Evolutionary conservation across 2,113 vertebrate species (phyloP), one percentile per base, ranked within the genome.

Genomic region (Nanorana parkeri): DNA sequence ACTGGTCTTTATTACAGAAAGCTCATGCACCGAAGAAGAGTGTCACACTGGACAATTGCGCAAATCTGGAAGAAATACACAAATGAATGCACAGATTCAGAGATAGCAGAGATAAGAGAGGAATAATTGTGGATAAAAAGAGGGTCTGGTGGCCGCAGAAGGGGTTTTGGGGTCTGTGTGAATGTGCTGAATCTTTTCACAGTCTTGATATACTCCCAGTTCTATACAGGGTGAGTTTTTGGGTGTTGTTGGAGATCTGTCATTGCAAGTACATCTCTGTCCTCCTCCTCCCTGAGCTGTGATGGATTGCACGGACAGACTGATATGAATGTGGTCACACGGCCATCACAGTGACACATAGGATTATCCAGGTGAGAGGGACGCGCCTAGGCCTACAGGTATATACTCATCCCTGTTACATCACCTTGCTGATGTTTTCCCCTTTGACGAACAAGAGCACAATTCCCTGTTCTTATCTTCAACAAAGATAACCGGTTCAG

Each of bases 351-450:
- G 2, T 47, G 11, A 47, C 41, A 41, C 10, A 36, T 36, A 41
- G 5, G 10, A 41, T 47, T 13, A 47, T 11, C 21, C 15, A 17
- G 63, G 51, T 21, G 4, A 47, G 24, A 7, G 16, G 65, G 16
- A 51, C 20, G 26, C 77, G 21, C 77, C 77, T 60, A 17, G 2
- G 77, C 77, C 77, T 68, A 51, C 65, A 68, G 77, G 66, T 6
- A 41, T 10, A 47, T 26, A 67, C n/a, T 66, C 66, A 69, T 51
- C 77, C 51, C 64, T 20, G 20, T 67, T 8, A 56, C 51, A 68
- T 60, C 16, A 20, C 41, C 13, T 11, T 28, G 13, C 19, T 23
- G 36, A 20, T n/a, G n/a, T n/a, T 20, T 77, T 26, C 17, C 36
- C 2, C 19, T 52, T n/a, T 65, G 0, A 11, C 52, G 51, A 26